Percentiles rank a stretch among this genome's conserved stretches.
These are phyloP conservation scores for Cuniculus paca DNA, from an alignment of 2,797 vertebrate genomes.

Conservation along the genomic window DNA sequence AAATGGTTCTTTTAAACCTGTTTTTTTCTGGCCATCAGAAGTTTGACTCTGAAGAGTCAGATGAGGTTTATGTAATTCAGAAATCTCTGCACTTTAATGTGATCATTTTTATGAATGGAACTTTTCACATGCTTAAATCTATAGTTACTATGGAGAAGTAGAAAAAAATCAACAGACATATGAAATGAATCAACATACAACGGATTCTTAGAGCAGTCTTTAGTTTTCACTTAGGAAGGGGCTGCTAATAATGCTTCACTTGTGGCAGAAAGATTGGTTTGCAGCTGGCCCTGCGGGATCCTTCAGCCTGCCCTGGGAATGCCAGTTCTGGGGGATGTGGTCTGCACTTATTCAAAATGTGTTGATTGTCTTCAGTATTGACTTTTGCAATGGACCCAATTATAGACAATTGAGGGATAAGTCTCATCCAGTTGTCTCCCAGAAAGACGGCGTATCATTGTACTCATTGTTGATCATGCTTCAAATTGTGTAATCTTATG, in stretches of 20 bases:
- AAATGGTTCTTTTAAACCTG: background rate
- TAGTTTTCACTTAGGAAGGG: background rate
- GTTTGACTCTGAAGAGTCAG: background rate
- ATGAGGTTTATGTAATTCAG: background rate
- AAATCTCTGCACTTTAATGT: background rate
- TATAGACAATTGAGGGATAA: background rate
- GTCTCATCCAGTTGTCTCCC: background rate
- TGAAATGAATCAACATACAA: background rate
- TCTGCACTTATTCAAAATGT: background rate
- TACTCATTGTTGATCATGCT: background rate
- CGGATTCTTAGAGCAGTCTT: background rate
- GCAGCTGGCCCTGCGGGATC: background rate
- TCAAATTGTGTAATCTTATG: background rate
- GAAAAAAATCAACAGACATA: background rate
- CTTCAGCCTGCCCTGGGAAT: background rate
- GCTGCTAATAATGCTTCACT: background rate
- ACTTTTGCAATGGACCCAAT: background rate
- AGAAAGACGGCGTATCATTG: background rate
- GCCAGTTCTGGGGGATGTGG: background rate
- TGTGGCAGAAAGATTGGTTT: background rate
- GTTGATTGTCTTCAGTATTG: background rate
- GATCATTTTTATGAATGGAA: slow-evolving; percentile 34
- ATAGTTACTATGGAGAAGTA: background rate
- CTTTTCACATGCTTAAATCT: background rate
- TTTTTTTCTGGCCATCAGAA: background rate